These are phyloP conservation scores for Orchesella flavescens DNA, from an alignment of 2,888 invertebrate species.

Conservation along the genomic window DNA sequence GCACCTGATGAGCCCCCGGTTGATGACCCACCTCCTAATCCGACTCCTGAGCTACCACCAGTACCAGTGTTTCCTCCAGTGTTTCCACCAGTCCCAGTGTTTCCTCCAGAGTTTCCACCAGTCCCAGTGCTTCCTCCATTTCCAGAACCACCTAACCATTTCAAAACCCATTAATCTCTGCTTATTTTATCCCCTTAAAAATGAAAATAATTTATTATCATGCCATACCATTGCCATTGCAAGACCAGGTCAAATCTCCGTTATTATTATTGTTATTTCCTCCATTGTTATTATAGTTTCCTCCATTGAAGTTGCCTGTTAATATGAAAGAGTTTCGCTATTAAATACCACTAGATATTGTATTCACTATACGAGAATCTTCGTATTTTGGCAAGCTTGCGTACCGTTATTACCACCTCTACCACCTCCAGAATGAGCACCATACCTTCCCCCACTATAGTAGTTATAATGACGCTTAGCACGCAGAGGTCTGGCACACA, in stretches of 20 bases:
- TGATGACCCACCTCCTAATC: background rate
- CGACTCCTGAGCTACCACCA: background rate
- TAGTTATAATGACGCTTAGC: constrained; percentile 18
- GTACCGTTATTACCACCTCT: too few relatives aligned
- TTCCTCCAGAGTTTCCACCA: background rate
- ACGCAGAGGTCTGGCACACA: constrained; percentile 19
- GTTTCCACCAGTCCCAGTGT: background rate
- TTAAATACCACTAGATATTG: too few relatives aligned
- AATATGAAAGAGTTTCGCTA: too few relatives aligned
- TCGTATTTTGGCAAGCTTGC: too few relatives aligned
- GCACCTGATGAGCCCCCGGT: background rate
- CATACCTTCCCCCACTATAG: background rate
- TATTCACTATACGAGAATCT: too few relatives aligned
- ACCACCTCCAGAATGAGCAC: background rate
- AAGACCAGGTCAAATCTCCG: background rate
- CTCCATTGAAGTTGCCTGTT: background rate
- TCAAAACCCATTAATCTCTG: too few relatives aligned
- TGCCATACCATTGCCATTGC: too few relatives aligned
- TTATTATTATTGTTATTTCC: background rate
- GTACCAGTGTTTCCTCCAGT: background rate
- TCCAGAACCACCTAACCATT: too few relatives aligned
- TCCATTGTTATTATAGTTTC: background rate
- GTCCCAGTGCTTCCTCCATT: background rate
- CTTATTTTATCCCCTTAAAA: too few relatives aligned
- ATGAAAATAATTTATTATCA: too few relatives aligned